Base-by-base conservation (phyloP, 2,113 vertebrate species). In the Paracanthobrama guichenoti region DNA sequence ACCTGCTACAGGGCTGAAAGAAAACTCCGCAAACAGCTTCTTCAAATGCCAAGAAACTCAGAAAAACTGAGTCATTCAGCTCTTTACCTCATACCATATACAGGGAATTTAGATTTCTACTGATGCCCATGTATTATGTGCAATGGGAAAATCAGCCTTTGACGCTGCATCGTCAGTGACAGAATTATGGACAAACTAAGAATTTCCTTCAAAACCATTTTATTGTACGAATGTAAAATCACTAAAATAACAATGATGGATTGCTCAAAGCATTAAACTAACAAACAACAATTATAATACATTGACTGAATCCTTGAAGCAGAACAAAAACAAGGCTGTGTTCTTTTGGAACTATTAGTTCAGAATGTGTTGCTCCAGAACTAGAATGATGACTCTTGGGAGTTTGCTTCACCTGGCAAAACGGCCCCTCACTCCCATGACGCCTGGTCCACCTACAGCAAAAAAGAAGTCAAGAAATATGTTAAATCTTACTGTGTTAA, bases 361-460 rank as follows among this genome's bases (percentile, higher is more conserved):
- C 20, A 46, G 6, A 53, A 14, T 46, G 71, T 7, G 73, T 31
- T 66, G 20, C 4, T 60, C 2, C 20, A 42, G 18, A 69, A 20
- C 4, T 53, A 84, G n/a, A 35, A 76, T 4, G 14, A 53, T 62
- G 59, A 64, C n/a, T 22, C 83, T 91, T 92, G 94, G 91, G 88
- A 93, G 79, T 93, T 10, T 93, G 90, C 94, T 96, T 93, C 94
- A 96, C 94, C 97, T 95, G 83, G 96, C 95, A 80, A 98, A 95
- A 87, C 97, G 97, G 93, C 96, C 96, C 93, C 89, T 94, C 92
- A 92, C 95, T 93, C 93, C 96, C 91, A 84, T 94, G 91, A 88
- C 94, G 92, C 90, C 94, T 93, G 79, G 95, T 90, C 93, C 96
- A 87, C 48, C 87, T 87, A 74, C 39, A 73, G 50, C 14, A 73